Conservation (phyloP, 2,113 vertebrate species). For the Elgaria multicarinata region DNA sequence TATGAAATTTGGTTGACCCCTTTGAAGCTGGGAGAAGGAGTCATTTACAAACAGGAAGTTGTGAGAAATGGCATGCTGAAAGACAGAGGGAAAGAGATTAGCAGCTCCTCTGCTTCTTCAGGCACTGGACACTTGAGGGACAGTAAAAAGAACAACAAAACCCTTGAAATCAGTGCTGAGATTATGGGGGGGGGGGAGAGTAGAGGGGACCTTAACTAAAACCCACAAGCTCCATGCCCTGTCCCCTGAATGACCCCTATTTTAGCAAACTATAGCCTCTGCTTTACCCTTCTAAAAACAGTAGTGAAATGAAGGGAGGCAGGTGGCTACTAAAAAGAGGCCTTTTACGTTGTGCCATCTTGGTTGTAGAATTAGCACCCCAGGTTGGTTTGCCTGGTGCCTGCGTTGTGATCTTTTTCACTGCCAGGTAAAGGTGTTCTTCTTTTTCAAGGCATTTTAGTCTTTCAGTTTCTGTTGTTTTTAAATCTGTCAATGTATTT, state of each 20-base stretch:
- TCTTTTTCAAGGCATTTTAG: no score
- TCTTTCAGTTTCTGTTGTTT: no score
- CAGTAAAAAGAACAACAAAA: not conserved
- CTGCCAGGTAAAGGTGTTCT: no score
- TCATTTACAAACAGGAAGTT: not conserved
- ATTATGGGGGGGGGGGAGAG: not conserved
- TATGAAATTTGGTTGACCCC: no score
- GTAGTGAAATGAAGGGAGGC: not conserved
- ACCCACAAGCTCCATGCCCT: not conserved
- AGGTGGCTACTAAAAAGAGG: not conserved
- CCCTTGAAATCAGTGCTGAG: not conserved
- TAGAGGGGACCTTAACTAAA: not conserved
- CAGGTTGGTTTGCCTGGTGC: no score
- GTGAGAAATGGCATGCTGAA: not conserved
- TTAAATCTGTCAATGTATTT: no score
- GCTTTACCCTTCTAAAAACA: not conserved
- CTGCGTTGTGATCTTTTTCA: no score
- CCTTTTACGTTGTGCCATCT: not conserved
- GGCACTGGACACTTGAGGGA: no score
- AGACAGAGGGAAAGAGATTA: not conserved
- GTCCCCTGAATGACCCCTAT: not conserved
- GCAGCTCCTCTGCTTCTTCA: no score
- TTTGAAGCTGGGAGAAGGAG: no score
- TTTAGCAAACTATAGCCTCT: not conserved
- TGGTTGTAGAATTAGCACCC: no score